Conservation (phyloP, 2,113 vertebrate species). For the Sylvietta virens region DNA sequence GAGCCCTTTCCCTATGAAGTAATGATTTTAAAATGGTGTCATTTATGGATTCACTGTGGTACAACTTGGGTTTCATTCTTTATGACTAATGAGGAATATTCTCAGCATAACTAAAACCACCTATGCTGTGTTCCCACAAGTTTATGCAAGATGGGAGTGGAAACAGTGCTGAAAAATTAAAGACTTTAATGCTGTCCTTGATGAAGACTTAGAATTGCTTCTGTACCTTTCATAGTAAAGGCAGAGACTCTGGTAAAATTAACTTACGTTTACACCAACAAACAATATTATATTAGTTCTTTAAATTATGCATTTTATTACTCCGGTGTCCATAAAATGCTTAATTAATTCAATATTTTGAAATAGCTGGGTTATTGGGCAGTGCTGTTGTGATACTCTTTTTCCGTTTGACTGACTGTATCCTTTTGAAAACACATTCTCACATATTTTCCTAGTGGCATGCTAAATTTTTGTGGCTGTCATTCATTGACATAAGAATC, state of each 20-base stretch:
- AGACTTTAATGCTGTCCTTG: neutral
- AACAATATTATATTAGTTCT: neutral
- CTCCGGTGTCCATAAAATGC: neutral
- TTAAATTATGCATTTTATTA: neutral
- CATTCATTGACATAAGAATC: neutral
- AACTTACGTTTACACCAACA: neutral
- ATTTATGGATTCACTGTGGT: neutral
- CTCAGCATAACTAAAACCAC: neutral
- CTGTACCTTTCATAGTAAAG: neutral
- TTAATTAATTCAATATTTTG: neutral
- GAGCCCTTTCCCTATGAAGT: neutral
- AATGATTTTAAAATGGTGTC: neutral
- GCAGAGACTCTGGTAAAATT: neutral
- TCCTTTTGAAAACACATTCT: conserved; percentile 19
- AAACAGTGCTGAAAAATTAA: neutral
- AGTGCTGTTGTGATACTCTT: neutral
- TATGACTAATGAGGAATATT: neutral
- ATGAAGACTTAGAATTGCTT: neutral
- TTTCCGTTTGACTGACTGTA: conserved; percentile 5
- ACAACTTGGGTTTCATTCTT: neutral
- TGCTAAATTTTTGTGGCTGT: conserved; percentile 20
- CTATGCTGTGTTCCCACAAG: neutral
- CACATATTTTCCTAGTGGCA: conserved; percentile 42
- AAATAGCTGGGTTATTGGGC: neutral
- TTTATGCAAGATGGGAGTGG: neutral